Evolutionary conservation across 1,140 invertebrate genomes (phyloP).

Genomic region (Macrobrachium rosenbergii): DNA sequence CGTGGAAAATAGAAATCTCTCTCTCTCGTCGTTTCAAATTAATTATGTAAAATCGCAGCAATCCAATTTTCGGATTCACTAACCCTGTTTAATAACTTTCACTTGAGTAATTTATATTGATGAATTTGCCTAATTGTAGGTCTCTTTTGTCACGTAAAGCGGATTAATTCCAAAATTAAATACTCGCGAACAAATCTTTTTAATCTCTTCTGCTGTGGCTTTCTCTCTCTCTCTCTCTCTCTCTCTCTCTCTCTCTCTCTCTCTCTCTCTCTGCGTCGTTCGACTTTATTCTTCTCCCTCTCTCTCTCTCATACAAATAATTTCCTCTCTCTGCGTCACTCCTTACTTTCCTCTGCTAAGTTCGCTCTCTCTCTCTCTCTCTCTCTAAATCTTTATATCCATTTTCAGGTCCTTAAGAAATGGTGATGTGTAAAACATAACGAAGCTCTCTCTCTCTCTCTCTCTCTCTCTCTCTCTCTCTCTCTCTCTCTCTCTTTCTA

Average conservation of each 20-base stretch:
- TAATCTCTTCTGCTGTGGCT: constrained; percentile 7
- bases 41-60: too few relatives aligned
- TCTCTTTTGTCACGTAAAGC: neutral
- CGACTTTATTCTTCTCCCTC: constrained; percentile 30
- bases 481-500: too few relatives aligned
- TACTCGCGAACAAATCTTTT: neutral
- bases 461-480: neutral
- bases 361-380: constrained; percentile 25
- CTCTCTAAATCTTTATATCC: neutral
- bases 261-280: neutral
- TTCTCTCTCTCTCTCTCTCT: constrained; percentile 3
- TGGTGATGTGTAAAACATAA: neutral
- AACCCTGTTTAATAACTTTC: too few relatives aligned
- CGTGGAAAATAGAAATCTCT: too few relatives aligned
- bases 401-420: neutral
- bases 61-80: too few relatives aligned
- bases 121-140: too few relatives aligned
- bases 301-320: constrained; percentile 25
- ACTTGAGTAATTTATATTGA: too few relatives aligned
- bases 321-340: neutral
- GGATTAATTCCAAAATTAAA: too few relatives aligned
- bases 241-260: neutral
- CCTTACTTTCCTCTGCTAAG: neutral
- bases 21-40: too few relatives aligned
- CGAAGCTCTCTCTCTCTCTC: neutral